Evolutionary conservation across 23 tunicate species (phyloP), one percentile per base, ranked within the genome.

Genomic region (Trididemnum nubilum): DNA sequence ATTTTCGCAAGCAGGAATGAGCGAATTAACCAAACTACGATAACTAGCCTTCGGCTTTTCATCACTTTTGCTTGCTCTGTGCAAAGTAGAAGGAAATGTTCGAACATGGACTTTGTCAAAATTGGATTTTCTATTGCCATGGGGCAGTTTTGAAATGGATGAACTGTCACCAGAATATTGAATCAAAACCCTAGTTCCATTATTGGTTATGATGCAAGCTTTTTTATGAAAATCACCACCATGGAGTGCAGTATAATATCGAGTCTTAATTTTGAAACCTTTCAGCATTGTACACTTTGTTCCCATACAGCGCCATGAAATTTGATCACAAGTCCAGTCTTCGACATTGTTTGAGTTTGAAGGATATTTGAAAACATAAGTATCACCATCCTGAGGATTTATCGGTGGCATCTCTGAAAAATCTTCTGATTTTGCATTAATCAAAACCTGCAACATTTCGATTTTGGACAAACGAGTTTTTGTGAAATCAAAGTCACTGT

Each of bases 71-170:
- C 22, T 5, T 1, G 36, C 30, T 5, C 2, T n/a, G 2, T 72
- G 1, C 36, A 72, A 72, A 27, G 78, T 72, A 1, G 78, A 72
- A 34, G 78, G 78, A 36, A 72, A 72, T 2, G 78, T 72, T 34
- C 5, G 35, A 27, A 21, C 26, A 72, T 35, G 54, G 5, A 34
- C 27, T 5, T 27, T 23, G 2, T 19, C 26, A 27, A 72, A 44
- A 44, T 44, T 44, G 54, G 15, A 44, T 44, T 44, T 44, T 44
- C 54, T 44, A 15, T 44, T 44, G 54, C 54, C 54, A 44, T 44
- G 54, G 54, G 54, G 54, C 54, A 44, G 9, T 15, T 44, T 15
- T 15, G 9, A 15, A 22, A 67, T 36, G 15, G 54, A 9, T 44
- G 15, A 44, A 44, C 12, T 9, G 15, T 44, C 54, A 44, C 54